phyloP scores from a whole-genome alignment of 2,113 vertebrate species.

The Malurus cyaneus region DNA sequence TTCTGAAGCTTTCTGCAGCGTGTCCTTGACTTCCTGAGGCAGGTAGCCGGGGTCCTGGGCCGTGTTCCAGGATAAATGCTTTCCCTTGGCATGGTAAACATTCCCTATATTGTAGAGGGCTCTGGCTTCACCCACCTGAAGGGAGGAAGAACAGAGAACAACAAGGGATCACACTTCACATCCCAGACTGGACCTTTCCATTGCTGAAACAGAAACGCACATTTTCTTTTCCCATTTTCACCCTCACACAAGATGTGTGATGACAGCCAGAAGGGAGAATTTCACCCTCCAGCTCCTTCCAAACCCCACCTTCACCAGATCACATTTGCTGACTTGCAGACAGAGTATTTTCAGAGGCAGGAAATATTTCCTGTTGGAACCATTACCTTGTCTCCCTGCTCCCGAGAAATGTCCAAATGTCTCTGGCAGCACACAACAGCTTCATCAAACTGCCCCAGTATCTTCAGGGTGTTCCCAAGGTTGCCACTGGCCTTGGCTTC shows the following conservation, averaged over 20 bases:
- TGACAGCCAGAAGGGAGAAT: neutral
- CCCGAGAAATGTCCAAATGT: conserved; percentile 94
- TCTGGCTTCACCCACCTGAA: conserved; percentile 91
- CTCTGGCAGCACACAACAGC: conserved; percentile 92
- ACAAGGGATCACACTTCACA: neutral
- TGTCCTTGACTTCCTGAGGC: conserved; percentile 84
- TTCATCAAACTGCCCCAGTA: conserved; percentile 92
- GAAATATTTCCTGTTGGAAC: neutral
- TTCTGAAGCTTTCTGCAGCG: conserved; percentile 86
- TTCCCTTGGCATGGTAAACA: conserved; percentile 94
- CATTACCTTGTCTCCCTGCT: conserved; percentile 93
- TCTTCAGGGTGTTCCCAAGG: conserved; percentile 94
- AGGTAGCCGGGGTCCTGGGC: conserved; percentile 87
- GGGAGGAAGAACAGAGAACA: neutral
- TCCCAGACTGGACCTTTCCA: neutral
- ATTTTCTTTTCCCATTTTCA: neutral
- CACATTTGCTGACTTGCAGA: neutral
- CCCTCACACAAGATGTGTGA: rapidly evolving
- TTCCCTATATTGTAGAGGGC: conserved; percentile 96
- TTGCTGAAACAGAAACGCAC: neutral
- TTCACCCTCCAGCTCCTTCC: neutral
- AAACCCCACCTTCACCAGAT: neutral
- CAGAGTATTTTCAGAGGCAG: neutral
- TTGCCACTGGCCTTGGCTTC: conserved; percentile 98
- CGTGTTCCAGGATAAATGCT: conserved; percentile 88